phyloP scores from a whole-genome alignment of 2,888 invertebrate species.

The Auanema freiburgensis region DNA sequence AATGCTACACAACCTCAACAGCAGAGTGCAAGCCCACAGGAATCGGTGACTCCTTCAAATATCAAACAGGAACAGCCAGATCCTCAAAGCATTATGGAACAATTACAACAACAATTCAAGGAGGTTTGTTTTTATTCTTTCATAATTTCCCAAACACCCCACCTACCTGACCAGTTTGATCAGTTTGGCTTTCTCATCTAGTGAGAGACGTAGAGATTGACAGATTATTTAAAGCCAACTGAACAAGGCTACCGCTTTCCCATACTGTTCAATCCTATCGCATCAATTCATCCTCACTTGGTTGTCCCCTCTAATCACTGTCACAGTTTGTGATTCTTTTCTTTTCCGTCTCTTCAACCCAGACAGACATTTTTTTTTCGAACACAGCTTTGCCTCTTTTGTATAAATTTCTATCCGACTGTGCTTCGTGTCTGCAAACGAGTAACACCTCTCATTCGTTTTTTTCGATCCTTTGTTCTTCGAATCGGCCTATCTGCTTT shows the following conservation, averaged over 20 bases:
- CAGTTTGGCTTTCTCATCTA: not conserved
- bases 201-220: too few species aligned
- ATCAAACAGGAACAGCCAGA: constrained; percentile 21
- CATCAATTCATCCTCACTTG: too few species aligned
- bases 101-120: constrained; percentile 26
- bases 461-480: constrained; percentile 7
- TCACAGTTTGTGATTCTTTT: too few species aligned
- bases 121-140: constrained; percentile 15
- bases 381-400: constrained; percentile 2
- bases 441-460: constrained; percentile 8
- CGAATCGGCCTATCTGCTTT: too few species aligned
- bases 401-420: constrained; percentile 1
- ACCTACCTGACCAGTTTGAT: not conserved
- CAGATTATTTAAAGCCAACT: too few species aligned
- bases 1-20: constrained; percentile 19
- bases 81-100: constrained; percentile 29
- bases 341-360: not conserved
- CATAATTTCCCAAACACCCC: not conserved
- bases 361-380: not conserved
- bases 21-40: not conserved
- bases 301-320: too few species aligned
- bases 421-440: constrained; percentile 3
- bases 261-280: too few species aligned
- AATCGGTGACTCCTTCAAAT: not conserved
- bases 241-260: too few species aligned